A percentile compares a stretch with the other conserved stretches of the same genome.
These are phyloP conservation scores for Leptoclinus maculatus DNA, from an alignment of 2,797 vertebrate genomes.

Conservation along the genomic window DNA sequence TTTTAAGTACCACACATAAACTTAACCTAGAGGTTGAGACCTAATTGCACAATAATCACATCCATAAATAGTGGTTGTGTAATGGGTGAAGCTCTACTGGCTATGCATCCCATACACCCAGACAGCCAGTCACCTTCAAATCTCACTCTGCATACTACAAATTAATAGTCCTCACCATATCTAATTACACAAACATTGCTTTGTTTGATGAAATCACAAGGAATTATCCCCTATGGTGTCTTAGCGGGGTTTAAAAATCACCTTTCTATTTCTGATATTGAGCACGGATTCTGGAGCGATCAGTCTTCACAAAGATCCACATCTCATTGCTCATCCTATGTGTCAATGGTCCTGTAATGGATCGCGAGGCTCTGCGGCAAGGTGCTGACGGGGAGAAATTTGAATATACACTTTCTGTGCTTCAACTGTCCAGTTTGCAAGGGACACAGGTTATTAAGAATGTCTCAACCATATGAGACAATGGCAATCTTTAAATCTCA, in stretches of 20 bases:
- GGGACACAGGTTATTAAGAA: not conserved
- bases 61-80: conserved; percentile 16
- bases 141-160: conserved; percentile 15
- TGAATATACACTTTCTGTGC: conserved; percentile 25
- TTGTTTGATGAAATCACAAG: conserved; percentile 63
- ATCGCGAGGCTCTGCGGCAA: conserved; percentile 39
- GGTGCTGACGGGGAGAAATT: conserved; percentile 51
- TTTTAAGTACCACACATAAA: conserved; percentile 2
- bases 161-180: conserved; percentile 36
- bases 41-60: conserved; percentile 9
- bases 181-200: conserved; percentile 62
- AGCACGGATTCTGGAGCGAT: conserved; percentile 56
- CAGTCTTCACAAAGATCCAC: conserved; percentile 62
- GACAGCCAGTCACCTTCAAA: conserved; percentile 44
- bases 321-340: conserved; percentile 70
- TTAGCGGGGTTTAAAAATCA: conserved; percentile 62
- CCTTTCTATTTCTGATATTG: conserved; percentile 68
- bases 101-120: conserved; percentile 9
- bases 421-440: conserved; percentile 5
- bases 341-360: conserved; percentile 66
- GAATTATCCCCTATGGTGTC: conserved; percentile 53
- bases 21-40: conserved; percentile 6
- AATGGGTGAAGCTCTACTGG: conserved; percentile 24
- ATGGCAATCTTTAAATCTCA: not conserved
- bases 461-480: not conserved